phyloP scores from a whole-genome alignment of 2,113 vertebrate genomes.

The Riparia riparia region DNA sequence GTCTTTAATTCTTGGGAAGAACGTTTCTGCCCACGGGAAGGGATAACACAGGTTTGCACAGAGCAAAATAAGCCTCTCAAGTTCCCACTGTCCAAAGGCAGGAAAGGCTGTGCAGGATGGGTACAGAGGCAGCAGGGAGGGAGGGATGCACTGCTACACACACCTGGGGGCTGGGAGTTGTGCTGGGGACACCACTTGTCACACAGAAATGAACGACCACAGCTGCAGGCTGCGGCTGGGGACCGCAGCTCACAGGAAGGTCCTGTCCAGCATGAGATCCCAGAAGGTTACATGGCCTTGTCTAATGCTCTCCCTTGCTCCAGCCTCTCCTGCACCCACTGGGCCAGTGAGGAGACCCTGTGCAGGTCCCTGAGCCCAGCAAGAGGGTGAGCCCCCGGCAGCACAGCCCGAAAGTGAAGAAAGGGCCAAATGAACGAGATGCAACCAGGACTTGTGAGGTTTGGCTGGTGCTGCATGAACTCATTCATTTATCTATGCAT shows the following conservation, averaged over 20 bases:
- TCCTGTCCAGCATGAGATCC: neutral
- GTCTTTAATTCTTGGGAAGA: neutral
- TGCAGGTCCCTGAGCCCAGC: neutral
- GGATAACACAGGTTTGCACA: neutral
- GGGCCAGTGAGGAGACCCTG: rapidly evolving
- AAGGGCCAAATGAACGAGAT: neutral
- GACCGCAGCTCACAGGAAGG: neutral
- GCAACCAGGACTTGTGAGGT: neutral
- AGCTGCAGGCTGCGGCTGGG: rapidly evolving
- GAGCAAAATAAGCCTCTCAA: neutral
- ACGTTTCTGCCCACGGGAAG: neutral
- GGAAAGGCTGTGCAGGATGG: neutral
- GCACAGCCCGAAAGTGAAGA: rapidly evolving
- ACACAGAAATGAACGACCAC: neutral
- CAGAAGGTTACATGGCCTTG: neutral
- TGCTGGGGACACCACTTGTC: neutral
- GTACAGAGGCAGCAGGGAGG: neutral
- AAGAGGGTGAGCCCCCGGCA: neutral
- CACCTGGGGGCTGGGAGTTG: rapidly evolving
- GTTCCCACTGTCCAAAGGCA: neutral
- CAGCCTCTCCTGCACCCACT: neutral
- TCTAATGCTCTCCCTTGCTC: neutral
- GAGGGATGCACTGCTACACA: neutral
- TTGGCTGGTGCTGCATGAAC: constrained; percentile 1
- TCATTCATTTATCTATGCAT: constrained; percentile 35